Percentiles rank a stretch among this genome's conserved stretches.
phyloP scores from a whole-genome alignment of 1,140 invertebrate species.

The Conopomorpha cramerella region DNA sequence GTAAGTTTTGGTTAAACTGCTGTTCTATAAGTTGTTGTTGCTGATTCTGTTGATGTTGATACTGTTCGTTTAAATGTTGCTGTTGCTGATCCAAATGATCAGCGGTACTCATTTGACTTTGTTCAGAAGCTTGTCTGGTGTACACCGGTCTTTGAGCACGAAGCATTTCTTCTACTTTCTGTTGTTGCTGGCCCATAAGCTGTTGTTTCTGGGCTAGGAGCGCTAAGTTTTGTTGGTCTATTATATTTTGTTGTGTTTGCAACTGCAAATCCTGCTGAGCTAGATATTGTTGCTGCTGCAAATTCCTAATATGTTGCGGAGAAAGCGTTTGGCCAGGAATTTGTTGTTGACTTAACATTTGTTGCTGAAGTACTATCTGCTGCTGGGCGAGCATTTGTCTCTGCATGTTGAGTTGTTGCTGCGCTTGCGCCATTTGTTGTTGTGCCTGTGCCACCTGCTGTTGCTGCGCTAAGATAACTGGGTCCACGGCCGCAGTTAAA shows the following conservation, averaged over 20 bases:
- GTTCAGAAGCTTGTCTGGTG: constrained; percentile 39
- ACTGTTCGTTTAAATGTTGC: constrained; percentile 30
- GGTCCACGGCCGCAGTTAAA: constrained; percentile 24
- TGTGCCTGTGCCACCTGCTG: constrained; percentile 48
- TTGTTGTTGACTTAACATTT: constrained; percentile 40
- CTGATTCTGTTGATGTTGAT: constrained; percentile 46
- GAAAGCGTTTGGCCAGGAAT: constrained; percentile 55
- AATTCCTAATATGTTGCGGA: constrained; percentile 49
- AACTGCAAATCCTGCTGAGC: constrained; percentile 52
- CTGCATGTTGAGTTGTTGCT: constrained; percentile 49
- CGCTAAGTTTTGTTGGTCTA: constrained; percentile 46
- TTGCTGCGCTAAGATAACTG: constrained; percentile 29
- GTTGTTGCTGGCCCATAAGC: constrained; percentile 58
- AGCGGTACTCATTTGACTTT: constrained; percentile 37
- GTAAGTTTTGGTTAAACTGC: constrained; percentile 32
- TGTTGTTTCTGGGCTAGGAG: constrained; percentile 54
- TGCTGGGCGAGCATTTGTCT: constrained; percentile 49
- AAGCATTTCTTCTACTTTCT: constrained; percentile 41
- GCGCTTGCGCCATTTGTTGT: constrained; percentile 41
- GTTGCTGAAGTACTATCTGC: constrained; percentile 47
- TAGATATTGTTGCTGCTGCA: constrained; percentile 54
- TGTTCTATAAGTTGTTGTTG: constrained; percentile 29
- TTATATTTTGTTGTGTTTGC: constrained; percentile 45
- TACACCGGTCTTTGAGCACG: constrained; percentile 45
- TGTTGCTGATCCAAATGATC: constrained; percentile 35